Conservation (phyloP, 2,113 vertebrate genomes). For the Tyto alba region DNA sequence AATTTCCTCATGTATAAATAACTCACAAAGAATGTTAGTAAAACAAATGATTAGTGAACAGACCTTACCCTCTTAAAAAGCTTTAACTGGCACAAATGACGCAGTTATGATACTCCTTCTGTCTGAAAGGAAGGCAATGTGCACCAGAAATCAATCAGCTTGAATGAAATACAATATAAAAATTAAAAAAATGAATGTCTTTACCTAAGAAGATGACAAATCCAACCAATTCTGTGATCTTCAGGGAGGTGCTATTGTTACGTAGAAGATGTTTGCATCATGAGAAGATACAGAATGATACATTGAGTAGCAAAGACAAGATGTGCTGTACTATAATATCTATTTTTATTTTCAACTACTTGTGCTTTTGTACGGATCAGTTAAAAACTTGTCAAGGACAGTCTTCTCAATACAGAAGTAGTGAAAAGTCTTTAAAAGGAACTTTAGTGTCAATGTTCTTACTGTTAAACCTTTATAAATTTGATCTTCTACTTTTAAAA, state of each 20-base stretch:
- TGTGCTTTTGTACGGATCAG: neutral
- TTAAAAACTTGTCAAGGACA: neutral
- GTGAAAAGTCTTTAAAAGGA: neutral
- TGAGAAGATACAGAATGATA: neutral
- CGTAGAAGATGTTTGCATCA: neutral
- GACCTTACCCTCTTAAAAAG: neutral
- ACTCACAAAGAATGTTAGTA: neutral
- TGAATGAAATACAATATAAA: neutral
- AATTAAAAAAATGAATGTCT: neutral
- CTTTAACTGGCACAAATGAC: neutral
- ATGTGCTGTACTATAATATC: neutral
- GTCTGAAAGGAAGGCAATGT: rapidly evolving
- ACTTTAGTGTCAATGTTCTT: neutral
- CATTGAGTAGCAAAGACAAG: neutral
- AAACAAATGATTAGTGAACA: neutral
- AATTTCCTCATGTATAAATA: neutral
- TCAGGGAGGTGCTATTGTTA: neutral
- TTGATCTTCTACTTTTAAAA: neutral
- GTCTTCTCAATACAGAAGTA: neutral
- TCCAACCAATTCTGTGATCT: neutral
- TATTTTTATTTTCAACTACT: neutral
- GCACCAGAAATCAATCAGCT: neutral
- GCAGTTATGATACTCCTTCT: neutral
- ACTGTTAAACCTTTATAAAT: neutral
- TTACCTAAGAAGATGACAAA: neutral